Base-by-base conservation (phyloP, 2,113 vertebrate genomes). In the Platichthys stellatus region DNA sequence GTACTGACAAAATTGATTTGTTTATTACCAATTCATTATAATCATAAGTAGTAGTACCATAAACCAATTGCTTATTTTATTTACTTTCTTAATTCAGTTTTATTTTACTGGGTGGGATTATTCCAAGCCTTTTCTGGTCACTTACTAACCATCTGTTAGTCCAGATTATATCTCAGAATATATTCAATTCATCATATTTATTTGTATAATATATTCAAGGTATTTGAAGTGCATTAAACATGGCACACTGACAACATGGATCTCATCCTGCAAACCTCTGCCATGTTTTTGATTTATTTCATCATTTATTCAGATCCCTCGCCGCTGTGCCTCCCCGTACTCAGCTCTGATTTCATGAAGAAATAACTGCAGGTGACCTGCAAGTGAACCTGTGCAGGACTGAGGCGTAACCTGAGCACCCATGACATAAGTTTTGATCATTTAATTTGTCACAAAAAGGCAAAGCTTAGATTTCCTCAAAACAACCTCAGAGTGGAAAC, bases 381-480 rank as follows among this genome's bases (percentile, higher is more conserved):
- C 7, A 61, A 38, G 7, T 21, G 20, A 31, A 31, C 31, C 31
- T 31, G 31, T 31, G 31, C 31, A 31, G 31, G 31, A 53, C 24
- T 0, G 8, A 18, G 11, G 18, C 12, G 23, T 65, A 20, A 54
- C 26, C 45, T 21, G 1, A 60, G 26, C 7, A 61, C 18, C 17
- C 2, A 31, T 38, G 20, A 2, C 3, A 2, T 8, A 3, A 5
- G 51, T 38, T 47, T 21, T 7, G 9, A 59, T 70, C 9, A 70
- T 28, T 68, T 45, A 26, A 28, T 26, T 47, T 24, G 68, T 60
- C 69, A 21, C 58, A 59, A 66, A 31, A 23, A 57, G 31, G 51
- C 1, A 17, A 38, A 3, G 23, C 70, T 53, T 49, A 7, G 2
- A 47, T 69, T 70, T 58, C 72, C 28, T 17, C 10, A 9, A 64